Evolutionary conservation across 2,797 vertebrate genomes (phyloP).

Genomic region (Halcyon leucocephala): DNA sequence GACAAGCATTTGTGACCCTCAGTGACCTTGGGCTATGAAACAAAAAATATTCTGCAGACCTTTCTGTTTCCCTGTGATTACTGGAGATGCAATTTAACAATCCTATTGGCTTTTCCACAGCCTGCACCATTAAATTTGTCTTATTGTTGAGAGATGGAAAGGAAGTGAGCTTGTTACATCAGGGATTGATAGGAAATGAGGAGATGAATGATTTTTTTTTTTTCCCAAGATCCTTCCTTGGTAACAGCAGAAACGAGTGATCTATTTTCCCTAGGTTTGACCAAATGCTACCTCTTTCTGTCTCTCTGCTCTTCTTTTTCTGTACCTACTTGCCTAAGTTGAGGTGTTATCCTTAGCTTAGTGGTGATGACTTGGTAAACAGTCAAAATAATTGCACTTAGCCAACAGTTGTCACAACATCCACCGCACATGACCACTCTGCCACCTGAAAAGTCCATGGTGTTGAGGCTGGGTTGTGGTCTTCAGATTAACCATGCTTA

Average conservation of each 20-base stretch:
- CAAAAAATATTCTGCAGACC: neutral
- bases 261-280: neutral
- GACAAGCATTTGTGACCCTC: neutral
- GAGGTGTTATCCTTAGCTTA: neutral
- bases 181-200: neutral
- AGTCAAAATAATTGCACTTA: neutral
- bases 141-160: neutral
- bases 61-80: neutral
- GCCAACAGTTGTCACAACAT: neutral
- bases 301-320: neutral
- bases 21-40: neutral
- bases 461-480: neutral
- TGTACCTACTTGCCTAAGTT: neutral
- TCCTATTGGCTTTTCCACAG: neutral
- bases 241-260: neutral
- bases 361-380: neutral
- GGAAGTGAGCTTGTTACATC: neutral
- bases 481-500: neutral
- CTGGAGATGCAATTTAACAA: neutral
- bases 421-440: neutral
- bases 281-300: neutral
- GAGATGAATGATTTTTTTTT: neutral
- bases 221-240: neutral
- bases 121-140: neutral
- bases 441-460: neutral